Percentiles rank a stretch among this genome's conserved stretches.
Conservation (phyloP, 2,113 vertebrate genomes). For the Tetrax tetrax region DNA sequence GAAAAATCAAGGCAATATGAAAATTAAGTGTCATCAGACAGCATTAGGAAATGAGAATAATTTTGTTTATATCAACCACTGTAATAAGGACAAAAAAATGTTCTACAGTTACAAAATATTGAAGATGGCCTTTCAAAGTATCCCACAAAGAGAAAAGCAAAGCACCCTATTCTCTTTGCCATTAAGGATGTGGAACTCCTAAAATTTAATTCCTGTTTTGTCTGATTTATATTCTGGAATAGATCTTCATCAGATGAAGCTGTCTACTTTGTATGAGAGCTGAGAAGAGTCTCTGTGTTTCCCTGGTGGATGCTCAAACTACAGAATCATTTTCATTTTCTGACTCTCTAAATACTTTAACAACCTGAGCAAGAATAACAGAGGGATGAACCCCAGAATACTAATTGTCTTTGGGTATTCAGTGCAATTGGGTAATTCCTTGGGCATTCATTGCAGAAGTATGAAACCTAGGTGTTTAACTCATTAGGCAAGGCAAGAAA, state of each 20-base stretch:
- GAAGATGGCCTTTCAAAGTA: background rate
- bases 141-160: background rate
- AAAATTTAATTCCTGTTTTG: background rate
- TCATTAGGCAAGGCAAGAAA: background rate
- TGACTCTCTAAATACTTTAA: conserved; percentile 26
- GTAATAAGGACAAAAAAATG: background rate
- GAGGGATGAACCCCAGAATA: background rate
- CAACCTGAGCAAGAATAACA: background rate
- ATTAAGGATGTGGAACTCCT: background rate
- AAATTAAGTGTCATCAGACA: background rate
- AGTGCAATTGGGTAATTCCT: background rate
- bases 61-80: background rate
- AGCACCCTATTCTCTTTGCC: background rate
- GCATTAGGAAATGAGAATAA: background rate
- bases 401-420: background rate
- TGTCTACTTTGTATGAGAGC: background rate
- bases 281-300: background rate
- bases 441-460: background rate
- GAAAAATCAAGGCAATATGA: background rate
- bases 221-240: background rate
- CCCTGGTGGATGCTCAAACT: background rate
- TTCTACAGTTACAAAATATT: background rate
- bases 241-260: background rate
- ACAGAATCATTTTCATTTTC: background rate
- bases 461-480: background rate